Evolutionary conservation across 2,888 invertebrate species (phyloP).

Genomic region (Metallyticus violacea): DNA sequence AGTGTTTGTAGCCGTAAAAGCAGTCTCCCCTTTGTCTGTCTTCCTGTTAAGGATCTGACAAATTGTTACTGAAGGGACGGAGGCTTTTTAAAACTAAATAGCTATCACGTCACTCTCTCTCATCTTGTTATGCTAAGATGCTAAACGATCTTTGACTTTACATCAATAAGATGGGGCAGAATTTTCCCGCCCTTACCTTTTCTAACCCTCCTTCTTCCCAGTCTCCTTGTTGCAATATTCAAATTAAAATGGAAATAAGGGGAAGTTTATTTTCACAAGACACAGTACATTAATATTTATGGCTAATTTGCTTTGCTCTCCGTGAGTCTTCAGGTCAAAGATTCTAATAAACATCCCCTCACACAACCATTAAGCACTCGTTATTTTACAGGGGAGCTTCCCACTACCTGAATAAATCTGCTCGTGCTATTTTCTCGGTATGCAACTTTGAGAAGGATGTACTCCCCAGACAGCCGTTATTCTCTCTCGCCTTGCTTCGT

Average conservation of each 20-base stretch:
- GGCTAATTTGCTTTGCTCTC: constrained; percentile 14
- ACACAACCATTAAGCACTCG: background rate
- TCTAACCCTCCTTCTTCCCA: background rate
- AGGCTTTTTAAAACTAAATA: background rate
- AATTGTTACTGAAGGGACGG: too few relatives aligned
- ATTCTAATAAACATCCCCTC: constrained; percentile 5
- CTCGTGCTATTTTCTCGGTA: background rate
- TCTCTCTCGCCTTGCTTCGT: background rate
- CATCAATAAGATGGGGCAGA: background rate
- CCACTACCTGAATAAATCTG: background rate
- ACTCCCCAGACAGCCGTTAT: background rate
- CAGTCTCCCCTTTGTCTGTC: too few relatives aligned
- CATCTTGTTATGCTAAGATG: background rate
- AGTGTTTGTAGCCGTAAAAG: too few relatives aligned
- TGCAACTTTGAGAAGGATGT: background rate
- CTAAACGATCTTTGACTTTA: background rate
- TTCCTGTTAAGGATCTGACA: too few relatives aligned
- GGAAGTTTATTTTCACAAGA: constrained; percentile 19
- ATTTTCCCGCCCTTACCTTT: background rate
- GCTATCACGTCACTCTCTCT: background rate
- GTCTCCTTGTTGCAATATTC: constrained; percentile 19
- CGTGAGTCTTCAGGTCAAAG: background rate
- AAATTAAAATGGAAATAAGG: constrained; percentile 29
- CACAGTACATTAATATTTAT: constrained; percentile 24
- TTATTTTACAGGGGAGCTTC: background rate